Conservation (phyloP, 2,797 vertebrate genomes). For the Neostethus bicornis region DNA sequence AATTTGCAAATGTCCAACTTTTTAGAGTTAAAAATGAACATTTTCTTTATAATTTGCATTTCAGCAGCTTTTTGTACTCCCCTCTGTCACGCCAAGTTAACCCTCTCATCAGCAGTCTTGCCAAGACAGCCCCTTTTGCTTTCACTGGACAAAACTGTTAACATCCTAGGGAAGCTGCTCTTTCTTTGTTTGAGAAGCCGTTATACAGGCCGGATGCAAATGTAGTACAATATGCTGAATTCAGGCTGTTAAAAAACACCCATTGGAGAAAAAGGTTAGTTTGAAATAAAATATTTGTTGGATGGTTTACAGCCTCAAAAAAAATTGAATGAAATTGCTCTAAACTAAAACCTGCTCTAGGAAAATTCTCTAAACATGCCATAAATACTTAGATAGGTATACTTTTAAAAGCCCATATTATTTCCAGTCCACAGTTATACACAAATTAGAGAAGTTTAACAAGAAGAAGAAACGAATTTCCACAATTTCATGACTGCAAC, state of each 20-base stretch:
- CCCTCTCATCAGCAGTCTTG: neutral
- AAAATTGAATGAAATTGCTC: neutral
- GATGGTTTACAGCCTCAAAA: neutral
- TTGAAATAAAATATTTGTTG: neutral
- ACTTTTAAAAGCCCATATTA: neutral
- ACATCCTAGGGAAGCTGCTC: neutral
- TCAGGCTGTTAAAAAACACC: neutral
- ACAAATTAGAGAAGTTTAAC: slow-evolving; percentile 7
- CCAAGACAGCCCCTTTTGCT: neutral
- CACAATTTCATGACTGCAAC: neutral
- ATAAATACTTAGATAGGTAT: neutral
- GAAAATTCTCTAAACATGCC: no score
- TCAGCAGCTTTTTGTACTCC: neutral
- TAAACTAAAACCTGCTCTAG: no score
- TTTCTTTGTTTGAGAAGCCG: neutral
- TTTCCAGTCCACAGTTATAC: slow-evolving; percentile 7
- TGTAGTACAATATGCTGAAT: neutral
- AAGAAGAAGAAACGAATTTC: neutral
- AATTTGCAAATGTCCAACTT: neutral
- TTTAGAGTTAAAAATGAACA: neutral
- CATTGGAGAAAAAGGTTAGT: neutral
- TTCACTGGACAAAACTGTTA: neutral
- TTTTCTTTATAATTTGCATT: neutral
- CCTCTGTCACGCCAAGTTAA: neutral
- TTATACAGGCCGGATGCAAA: slow-evolving; percentile 3